Conservation (phyloP, 2,797 vertebrate genomes). For the Rachycentron canadum region DNA sequence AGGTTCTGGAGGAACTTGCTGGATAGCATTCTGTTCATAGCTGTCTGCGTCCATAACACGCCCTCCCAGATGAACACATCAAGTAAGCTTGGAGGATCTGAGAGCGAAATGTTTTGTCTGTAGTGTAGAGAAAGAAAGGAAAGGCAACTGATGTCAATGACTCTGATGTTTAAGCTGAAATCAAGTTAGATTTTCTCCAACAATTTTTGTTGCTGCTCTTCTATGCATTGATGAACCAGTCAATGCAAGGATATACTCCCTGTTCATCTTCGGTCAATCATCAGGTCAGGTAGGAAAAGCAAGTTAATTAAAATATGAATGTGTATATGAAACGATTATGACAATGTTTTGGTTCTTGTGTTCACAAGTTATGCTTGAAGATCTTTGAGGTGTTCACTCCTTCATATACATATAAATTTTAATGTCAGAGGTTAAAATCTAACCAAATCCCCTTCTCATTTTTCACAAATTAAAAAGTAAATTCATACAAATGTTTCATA, state of each 20-base stretch:
- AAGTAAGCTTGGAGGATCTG: slow-evolving; percentile 18
- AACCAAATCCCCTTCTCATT: not conserved
- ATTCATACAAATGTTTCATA: not conserved
- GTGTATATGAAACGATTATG: not conserved
- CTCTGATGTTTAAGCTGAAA: slow-evolving; percentile 25
- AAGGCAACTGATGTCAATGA: not conserved
- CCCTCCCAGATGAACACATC: slow-evolving; percentile 62
- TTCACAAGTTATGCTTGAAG: not conserved
- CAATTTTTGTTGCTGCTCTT: slow-evolving; percentile 21
- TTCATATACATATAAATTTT: not conserved
- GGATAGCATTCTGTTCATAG: slow-evolving; percentile 84
- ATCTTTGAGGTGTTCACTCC: not conserved
- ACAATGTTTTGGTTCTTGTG: not conserved
- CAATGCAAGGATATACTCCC: slow-evolving; percentile 43
- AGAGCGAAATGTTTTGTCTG: slow-evolving; percentile 25
- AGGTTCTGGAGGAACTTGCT: slow-evolving; percentile 76
- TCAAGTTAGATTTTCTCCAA: not conserved
- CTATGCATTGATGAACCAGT: slow-evolving; percentile 35
- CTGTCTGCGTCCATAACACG: slow-evolving; percentile 64
- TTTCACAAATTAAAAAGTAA: not conserved
- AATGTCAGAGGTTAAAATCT: not conserved
- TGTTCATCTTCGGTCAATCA: slow-evolving; percentile 47
- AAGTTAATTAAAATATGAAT: not conserved
- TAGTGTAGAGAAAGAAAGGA: slow-evolving; percentile 10
- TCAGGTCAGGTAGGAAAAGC: slow-evolving; percentile 73